Evolutionary conservation across 2,797 vertebrate genomes (phyloP).

Genomic region (Apodemus agrarius): DNA sequence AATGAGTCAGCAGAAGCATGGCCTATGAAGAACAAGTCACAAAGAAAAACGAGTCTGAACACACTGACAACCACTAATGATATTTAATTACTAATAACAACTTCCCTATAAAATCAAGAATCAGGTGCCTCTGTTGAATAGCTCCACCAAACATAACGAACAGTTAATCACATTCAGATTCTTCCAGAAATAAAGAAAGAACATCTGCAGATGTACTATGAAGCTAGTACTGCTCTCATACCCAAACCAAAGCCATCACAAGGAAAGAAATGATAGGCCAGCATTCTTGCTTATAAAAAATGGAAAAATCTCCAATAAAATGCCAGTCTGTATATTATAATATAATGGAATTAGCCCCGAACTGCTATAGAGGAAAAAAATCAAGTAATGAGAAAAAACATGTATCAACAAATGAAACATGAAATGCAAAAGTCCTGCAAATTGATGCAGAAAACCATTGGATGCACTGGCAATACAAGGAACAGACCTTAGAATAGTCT

Average conservation of each 20-base stretch:
- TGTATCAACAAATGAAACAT: not conserved
- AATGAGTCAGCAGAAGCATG: not conserved
- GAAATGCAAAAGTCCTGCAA: not conserved
- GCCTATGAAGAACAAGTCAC: not conserved
- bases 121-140: not conserved
- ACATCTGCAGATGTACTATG: not conserved
- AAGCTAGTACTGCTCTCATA: too few species aligned
- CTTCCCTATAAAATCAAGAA: not conserved
- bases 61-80: not conserved
- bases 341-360: not conserved
- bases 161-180: not conserved
- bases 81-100: not conserved
- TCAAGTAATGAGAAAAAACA: not conserved
- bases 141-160: not conserved
- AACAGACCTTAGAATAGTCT: not conserved
- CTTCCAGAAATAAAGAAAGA: not conserved
- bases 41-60: not conserved
- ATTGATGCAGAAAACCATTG: not conserved
- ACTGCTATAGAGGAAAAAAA: not conserved
- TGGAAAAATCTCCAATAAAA: not conserved
- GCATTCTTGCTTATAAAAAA: not conserved
- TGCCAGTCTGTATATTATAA: not conserved
- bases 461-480: not conserved
- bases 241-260: not conserved
- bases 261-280: not conserved